A percentile compares a stretch with the other conserved stretches of the same genome.
Evolutionary conservation across 2,888 invertebrate genomes (phyloP).

Genomic region (Pomacea canaliculata): DNA sequence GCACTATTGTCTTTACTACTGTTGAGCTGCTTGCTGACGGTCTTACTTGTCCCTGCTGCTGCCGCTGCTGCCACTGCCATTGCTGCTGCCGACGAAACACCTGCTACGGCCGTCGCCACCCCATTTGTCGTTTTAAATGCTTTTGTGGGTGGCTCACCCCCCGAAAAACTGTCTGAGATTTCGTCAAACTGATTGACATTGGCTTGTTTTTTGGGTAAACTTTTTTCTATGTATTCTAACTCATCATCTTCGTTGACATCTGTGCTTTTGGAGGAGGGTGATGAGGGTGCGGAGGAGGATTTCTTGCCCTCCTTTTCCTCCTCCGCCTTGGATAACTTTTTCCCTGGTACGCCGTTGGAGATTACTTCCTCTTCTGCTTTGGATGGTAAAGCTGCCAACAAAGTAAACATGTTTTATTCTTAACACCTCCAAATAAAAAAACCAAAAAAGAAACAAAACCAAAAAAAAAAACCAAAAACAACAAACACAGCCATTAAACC

Average conservation of each 20-base stretch:
- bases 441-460: neutral
- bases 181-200: constrained; percentile 65
- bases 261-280: constrained; percentile 31
- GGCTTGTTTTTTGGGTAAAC: constrained; percentile 53
- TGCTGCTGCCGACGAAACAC: constrained; percentile 25
- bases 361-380: constrained; percentile 69
- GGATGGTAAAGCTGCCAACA: constrained; percentile 63
- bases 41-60: constrained; percentile 35
- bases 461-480: neutral
- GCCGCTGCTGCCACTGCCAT: constrained; percentile 21
- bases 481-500: neutral
- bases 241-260: constrained; percentile 61
- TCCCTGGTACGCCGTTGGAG: constrained; percentile 66
- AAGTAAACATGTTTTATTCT: neutral
- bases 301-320: constrained; percentile 37
- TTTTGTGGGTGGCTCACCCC: constrained; percentile 59
- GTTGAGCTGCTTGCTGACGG: constrained; percentile 54
- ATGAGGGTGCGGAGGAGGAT: constrained; percentile 11
- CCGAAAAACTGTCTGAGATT: constrained; percentile 58
- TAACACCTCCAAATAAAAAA: no score
- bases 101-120: constrained; percentile 36
- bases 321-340: constrained; percentile 42
- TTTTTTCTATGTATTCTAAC: constrained; percentile 64
- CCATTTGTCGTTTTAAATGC: constrained; percentile 55
- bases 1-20: constrained; percentile 58